phyloP scores from a whole-genome alignment of 2,888 invertebrate species.

The Drosophila lacicola region DNA sequence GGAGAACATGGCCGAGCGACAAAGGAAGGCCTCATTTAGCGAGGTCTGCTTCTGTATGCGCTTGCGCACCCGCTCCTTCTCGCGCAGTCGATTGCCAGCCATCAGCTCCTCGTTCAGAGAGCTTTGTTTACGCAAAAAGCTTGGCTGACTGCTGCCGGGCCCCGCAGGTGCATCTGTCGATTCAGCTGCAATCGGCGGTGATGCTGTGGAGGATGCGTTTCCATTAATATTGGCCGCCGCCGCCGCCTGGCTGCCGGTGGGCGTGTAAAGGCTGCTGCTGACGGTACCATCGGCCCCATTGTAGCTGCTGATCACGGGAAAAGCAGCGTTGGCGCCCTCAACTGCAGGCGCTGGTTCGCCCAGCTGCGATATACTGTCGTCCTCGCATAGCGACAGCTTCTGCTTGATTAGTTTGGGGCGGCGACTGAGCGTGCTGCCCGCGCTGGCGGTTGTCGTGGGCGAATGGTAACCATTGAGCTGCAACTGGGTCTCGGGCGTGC shows the following conservation, averaged over 20 bases:
- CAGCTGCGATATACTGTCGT: conserved; percentile 48
- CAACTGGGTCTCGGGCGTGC: conserved; percentile 53
- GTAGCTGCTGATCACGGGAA: conserved; percentile 81
- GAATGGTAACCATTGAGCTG: conserved; percentile 66
- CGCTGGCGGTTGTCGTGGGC: conserved; percentile 61
- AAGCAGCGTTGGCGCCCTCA: conserved; percentile 31
- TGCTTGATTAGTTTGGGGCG: conserved; percentile 93
- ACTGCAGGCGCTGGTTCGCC: conserved; percentile 35
- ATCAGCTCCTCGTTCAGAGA: conserved; percentile 95
- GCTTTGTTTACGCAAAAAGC: conserved; percentile 88
- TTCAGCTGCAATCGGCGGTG: conserved; percentile 16
- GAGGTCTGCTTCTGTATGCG: conserved; percentile 96
- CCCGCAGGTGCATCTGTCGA: not conserved
- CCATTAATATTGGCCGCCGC: not conserved
- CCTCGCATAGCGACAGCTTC: conserved; percentile 92
- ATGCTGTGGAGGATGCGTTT: conserved; percentile 32
- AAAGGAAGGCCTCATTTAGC: conserved; percentile 94
- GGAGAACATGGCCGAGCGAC: conserved; percentile 84
- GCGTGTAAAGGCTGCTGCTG: conserved; percentile 71
- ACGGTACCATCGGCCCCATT: conserved; percentile 76
- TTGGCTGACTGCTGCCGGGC: conserved; percentile 67
- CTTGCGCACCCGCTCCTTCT: conserved; percentile 92
- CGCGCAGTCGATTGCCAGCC: conserved; percentile 93
- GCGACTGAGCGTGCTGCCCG: conserved; percentile 74
- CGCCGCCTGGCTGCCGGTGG: conserved; percentile 57